Evolutionary conservation across 2,797 vertebrate species (phyloP), one percentile per base, ranked within the genome.

Genomic region (Hipposideros larvatus): DNA sequence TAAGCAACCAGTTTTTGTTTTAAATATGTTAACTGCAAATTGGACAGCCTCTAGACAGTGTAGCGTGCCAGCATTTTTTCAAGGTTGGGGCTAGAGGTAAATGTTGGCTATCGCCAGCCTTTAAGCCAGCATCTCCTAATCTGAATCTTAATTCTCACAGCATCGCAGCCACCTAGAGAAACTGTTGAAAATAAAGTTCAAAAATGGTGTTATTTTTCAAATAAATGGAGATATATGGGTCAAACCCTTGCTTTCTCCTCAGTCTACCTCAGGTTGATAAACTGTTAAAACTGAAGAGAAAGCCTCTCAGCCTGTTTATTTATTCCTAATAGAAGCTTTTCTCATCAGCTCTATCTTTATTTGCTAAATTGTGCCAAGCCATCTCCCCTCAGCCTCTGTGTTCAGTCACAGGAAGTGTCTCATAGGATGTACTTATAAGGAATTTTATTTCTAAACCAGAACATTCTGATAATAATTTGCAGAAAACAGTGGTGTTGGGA

Each of bases 121-220:
- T 48, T 61, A 66, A 41, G 37, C 43, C 53, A 37, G 15, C 7
- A 26, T 61, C 71, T 71, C 70, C 31, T 37, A 53, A 82, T 94
- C 82, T 73, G 48, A 87, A 66, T 77, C 34, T 41, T 73, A 77
- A 73, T 77, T 94, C 73, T 51, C 55, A 26, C 26, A 93, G 51
- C n/a, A 21, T 61, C 68, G 78, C n/a, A 85, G 63, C 55, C 43
- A 84, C 22, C n/a, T 68, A 70, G 77, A 92, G 87, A 96, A 96
- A 55, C 51, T 53, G 15, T 21, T 51, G 73, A 75, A 55, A 87
- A 66, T 78, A 70, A 68, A 65, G 24, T 46, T 95, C 15, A 79
- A 87, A 84, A 86, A 57, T 22, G 11, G 0, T 85, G 18, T 84
- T 95, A 18, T 61, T 83, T 95, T 93, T 91, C 73, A 75, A 91